Evolutionary conservation across 2,113 vertebrate species (phyloP), one percentile per base, ranked within the genome.

Genomic region (Barbus barbus): DNA sequence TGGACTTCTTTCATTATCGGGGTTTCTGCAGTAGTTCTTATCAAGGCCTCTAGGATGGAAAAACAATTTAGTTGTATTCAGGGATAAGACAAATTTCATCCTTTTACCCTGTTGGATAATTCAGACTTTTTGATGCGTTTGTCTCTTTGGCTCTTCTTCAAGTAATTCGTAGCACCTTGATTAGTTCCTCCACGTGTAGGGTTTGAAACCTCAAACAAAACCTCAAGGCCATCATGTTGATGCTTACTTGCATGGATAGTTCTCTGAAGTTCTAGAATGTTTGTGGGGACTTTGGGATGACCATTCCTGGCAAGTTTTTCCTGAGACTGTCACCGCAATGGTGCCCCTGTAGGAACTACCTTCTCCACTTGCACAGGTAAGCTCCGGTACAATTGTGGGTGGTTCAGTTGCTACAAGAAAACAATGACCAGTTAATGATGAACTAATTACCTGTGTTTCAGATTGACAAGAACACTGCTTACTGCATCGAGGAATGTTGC

Each of bases 211-310:
- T 16, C 1, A 22, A 67, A 2, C 13, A 20, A 67, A 33, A 33
- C 63, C 16, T 44, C 71, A 73, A 56, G 6, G 0, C 51, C 46
- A 56, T 33, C 24, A 24, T 26, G 53, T 22, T 16, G 76, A 16
- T 79, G 83, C 96, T 91, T 93, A 99, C 98, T 96, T 97, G 98
- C 98, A 99, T 36, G 97, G 96, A 61, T 97, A 99, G 90, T 97
- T 97, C 4, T 97, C 96, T 0, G 97, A 95, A 0, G 94, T 96
- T 87, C 95, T 95, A 82, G 89, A 92, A 2, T 99, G 98, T 38
- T 78, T 93, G 2, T 99, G 97, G 1, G 98, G 98, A 22, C 18
- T 84, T 36, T 99, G 97, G 33, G 90, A 85, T 3, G 91, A 93
- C 98, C 98, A 99, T 2, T 2, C 89, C 90, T 99, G 98, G 82